Evolutionary conservation across 2,113 vertebrate species (phyloP).

Genomic region (Stercorarius parasiticus): DNA sequence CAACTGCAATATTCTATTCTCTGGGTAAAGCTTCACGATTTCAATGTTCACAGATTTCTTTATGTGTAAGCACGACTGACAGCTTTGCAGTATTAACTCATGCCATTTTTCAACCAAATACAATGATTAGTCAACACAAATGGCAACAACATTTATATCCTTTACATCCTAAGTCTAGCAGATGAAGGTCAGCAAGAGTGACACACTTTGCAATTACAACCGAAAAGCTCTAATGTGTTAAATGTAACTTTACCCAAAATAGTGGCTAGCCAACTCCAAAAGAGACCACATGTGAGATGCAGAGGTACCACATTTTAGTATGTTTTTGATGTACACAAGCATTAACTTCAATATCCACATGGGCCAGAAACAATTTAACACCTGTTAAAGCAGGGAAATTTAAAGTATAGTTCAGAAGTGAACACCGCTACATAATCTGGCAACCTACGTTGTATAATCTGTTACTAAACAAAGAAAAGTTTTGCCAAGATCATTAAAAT

Average conservation of each 20-base stretch:
- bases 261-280: background rate
- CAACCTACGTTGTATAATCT: background rate
- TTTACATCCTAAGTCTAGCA: background rate
- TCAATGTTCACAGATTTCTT: background rate
- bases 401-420: background rate
- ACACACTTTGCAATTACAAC: background rate
- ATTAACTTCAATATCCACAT: background rate
- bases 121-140: background rate
- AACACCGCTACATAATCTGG: background rate
- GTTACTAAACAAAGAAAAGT: background rate
- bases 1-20: background rate
- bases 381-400: background rate
- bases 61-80: background rate
- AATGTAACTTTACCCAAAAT: background rate
- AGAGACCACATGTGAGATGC: fast-evolving
- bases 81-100: background rate
- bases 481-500: background rate
- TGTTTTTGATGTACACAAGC: background rate
- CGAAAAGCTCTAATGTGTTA: background rate
- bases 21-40: fast-evolving
- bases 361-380: background rate
- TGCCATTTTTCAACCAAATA: background rate
- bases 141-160: background rate
- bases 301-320: background rate
- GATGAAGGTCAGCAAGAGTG: background rate